Conservation (phyloP, 2,113 vertebrate species). For the Lampris megalopsis region DNA sequence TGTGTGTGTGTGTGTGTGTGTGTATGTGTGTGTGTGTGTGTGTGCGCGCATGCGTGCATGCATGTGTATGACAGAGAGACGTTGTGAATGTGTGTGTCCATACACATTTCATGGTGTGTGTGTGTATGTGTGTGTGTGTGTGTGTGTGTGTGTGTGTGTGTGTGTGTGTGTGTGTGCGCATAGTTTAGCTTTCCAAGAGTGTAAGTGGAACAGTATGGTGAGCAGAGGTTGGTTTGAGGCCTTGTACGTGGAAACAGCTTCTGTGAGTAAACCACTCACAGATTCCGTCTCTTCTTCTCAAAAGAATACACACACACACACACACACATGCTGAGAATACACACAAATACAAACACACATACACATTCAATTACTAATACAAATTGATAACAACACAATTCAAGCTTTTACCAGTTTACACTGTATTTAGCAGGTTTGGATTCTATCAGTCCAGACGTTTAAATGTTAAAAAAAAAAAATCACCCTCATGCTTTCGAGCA, state of each 20-base stretch:
- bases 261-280: slow-evolving; percentile 74
- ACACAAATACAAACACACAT: background rate
- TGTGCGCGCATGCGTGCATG: slow-evolving; percentile 18
- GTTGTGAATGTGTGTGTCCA: slow-evolving; percentile 15
- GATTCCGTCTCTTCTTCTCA: slow-evolving; percentile 32
- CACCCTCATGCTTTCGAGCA: background rate
- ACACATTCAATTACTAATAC: background rate
- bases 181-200: slow-evolving; percentile 64
- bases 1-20: slow-evolving; percentile 11
- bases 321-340: background rate
- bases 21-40: slow-evolving; percentile 42
- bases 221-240: slow-evolving; percentile 61
- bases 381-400: no score
- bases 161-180: slow-evolving; percentile 71
- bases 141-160: slow-evolving; percentile 46
- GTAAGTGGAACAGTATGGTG: slow-evolving; percentile 84
- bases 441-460: background rate
- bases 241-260: slow-evolving; percentile 75
- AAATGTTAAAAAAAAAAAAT: background rate
- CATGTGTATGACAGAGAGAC: background rate
- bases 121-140: slow-evolving; percentile 33
- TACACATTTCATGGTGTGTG: slow-evolving; percentile 30
- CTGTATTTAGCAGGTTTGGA: no score
- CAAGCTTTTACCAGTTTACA: no score
- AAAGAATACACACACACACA: slow-evolving; percentile 24